Evolutionary conservation across 1,140 invertebrate genomes (phyloP).

Genomic region (Drosophila lacteicornis): DNA sequence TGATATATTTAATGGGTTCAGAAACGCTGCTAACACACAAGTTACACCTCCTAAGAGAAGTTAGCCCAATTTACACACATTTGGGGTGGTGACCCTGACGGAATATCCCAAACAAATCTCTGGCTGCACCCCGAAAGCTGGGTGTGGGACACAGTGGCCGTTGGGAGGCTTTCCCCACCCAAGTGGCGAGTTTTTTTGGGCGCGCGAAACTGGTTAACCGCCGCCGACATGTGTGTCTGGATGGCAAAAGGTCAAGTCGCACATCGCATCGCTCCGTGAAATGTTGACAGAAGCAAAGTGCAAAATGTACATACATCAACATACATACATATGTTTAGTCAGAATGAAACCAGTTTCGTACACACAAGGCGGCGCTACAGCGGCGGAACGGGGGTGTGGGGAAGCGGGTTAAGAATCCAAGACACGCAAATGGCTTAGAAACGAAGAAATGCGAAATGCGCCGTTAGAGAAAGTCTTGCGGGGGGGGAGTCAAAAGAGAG

Average conservation of each 20-base stretch:
- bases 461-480: constrained; percentile 7
- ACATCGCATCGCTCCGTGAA: constrained; percentile 3
- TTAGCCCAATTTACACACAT: not conserved
- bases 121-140: not conserved
- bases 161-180: not conserved
- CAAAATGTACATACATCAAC: constrained; percentile 27
- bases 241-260: constrained; percentile 17
- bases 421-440: not conserved
- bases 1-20: not conserved
- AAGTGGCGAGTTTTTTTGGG: not conserved
- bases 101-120: not conserved
- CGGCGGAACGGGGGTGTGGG: not conserved
- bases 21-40: not conserved
- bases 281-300: constrained; percentile 44
- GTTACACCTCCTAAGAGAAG: not conserved
- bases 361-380: not conserved
- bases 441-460: constrained; percentile 22
- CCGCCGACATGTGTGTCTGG: not conserved
- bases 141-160: not conserved
- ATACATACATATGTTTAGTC: not conserved
- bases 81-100: too few species aligned
- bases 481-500: not conserved
- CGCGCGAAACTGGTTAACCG: constrained; percentile 19
- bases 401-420: constrained; percentile 1
- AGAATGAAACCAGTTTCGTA: constrained; percentile 10